Evolutionary conservation across 2,113 vertebrate species (phyloP), one percentile per base, ranked within the genome.

Genomic region (Lynx canadensis): DNA sequence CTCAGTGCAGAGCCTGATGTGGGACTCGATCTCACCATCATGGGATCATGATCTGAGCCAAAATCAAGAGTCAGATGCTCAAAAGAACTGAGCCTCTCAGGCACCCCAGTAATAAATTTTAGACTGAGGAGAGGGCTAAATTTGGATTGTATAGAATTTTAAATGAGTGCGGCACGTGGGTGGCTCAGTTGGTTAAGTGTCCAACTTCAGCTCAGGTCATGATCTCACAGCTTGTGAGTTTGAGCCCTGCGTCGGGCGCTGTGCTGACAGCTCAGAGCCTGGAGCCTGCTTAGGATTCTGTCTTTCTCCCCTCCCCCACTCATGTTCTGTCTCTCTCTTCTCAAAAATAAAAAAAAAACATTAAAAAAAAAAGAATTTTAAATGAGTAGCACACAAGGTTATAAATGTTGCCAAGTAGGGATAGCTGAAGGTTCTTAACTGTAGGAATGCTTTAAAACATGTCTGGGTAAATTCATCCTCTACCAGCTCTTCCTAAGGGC

Each of bases 221-320:
- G 45, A 45, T 45, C 45, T 45, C 45, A 45, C 45, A 45, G 45
- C 45, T 45, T 45, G 45, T 45, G 45, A 45, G 45, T 45, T 45
- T 0, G 45, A 45, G 45, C 45, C 45, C 8, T 45, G 45, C 0
- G 45, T 45, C 8, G 1, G 45, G 45, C 0, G 0, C 45, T 45
- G 45, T 45, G 45, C 45, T 45, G 7, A 45, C 45, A 45, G 45
- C 45, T 45, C 45, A 45, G 45, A 45, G 45, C 45, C 45, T 45
- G 45, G 45, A 45, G 45, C 45, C 45, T 45, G 45, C 45, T 45
- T 45, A 45, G 45, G 45, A 45, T 45, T 45, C 45, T 45, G 45
- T 45, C 45, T 45, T 45, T 45, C 45, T 45, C 45, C 45, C 45
- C 45, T 45, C 45, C 45, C 8, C 7, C 45, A 45, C 7, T 45